Evolutionary conservation across 2,113 vertebrate species (phyloP).

Genomic region (Ammodytes marinus): DNA sequence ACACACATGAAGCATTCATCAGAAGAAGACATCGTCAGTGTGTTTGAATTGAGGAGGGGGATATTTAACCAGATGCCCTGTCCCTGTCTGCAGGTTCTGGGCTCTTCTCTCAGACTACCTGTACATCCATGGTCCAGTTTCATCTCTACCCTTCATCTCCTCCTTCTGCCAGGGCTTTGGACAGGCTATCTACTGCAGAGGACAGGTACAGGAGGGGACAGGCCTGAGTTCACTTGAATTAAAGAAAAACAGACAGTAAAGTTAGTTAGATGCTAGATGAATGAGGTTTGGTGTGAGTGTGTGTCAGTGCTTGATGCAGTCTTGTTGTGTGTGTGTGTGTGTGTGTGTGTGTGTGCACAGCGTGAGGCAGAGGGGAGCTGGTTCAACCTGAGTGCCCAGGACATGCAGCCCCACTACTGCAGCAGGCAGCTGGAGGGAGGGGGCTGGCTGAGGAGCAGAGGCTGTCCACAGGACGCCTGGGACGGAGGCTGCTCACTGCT

Average conservation of each 20-base stretch:
- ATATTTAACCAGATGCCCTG: not conserved
- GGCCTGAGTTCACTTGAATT: too few species aligned
- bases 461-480: conserved; percentile 91
- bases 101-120: conserved; percentile 82
- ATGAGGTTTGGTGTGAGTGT: too few species aligned
- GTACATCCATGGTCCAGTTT: conserved; percentile 84
- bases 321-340: not conserved
- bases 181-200: conserved; percentile 85
- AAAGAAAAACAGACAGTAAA: too few species aligned
- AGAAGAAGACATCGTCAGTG: not conserved
- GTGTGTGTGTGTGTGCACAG: conserved; percentile 72
- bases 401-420: conserved; percentile 89
- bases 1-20: not conserved
- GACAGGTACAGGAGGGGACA: conserved; percentile 82
- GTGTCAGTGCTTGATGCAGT: too few species aligned
- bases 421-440: conserved; percentile 43
- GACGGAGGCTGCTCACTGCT: conserved; percentile 90
- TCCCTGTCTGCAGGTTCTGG: conserved; percentile 89
- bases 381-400: conserved; percentile 91
- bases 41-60: not conserved
- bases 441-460: conserved; percentile 83
- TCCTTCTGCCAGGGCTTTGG: conserved; percentile 95
- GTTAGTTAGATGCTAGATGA: too few species aligned
- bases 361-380: conserved; percentile 84
- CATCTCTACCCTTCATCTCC: conserved; percentile 89